phyloP scores from a whole-genome alignment of 2,888 invertebrate species.

The Scrobipalpa atriplicella region DNA sequence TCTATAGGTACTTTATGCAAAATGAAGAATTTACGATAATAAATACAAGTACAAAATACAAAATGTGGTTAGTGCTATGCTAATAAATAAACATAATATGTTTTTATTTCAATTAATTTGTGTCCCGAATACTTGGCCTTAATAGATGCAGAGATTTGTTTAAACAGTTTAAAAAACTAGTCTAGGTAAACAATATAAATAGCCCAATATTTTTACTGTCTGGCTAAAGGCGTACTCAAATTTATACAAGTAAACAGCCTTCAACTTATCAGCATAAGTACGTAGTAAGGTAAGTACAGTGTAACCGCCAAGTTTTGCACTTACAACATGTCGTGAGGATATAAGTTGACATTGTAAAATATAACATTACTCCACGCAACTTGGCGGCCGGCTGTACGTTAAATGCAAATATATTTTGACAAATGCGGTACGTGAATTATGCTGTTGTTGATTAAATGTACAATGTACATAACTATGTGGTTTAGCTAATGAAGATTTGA shows the following conservation, averaged over 20 bases:
- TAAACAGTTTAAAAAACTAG: too few species aligned
- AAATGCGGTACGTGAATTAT: constrained; percentile 19
- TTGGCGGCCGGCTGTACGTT: constrained; percentile 11
- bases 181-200: too few species aligned
- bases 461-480: not conserved
- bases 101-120: too few species aligned
- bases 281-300: not conserved
- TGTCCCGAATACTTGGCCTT: too few species aligned
- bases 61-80: too few species aligned
- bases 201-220: constrained; percentile 20
- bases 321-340: constrained; percentile 10
- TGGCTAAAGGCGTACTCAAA: constrained; percentile 48
- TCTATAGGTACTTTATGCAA: too few species aligned
- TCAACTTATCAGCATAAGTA: constrained; percentile 32
- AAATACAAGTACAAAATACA: too few species aligned
- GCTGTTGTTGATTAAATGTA: constrained; percentile 12
- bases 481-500: not conserved
- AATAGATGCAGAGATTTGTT: too few species aligned
- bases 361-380: constrained; percentile 15
- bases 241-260: constrained; percentile 41
- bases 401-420: constrained; percentile 24
- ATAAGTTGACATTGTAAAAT: constrained; percentile 19
- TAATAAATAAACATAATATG: too few species aligned
- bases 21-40: too few species aligned
- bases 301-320: constrained; percentile 8